These are phyloP conservation scores for Diarsia brunnea DNA, from an alignment of 2,888 invertebrate species.

Conservation along the genomic window DNA sequence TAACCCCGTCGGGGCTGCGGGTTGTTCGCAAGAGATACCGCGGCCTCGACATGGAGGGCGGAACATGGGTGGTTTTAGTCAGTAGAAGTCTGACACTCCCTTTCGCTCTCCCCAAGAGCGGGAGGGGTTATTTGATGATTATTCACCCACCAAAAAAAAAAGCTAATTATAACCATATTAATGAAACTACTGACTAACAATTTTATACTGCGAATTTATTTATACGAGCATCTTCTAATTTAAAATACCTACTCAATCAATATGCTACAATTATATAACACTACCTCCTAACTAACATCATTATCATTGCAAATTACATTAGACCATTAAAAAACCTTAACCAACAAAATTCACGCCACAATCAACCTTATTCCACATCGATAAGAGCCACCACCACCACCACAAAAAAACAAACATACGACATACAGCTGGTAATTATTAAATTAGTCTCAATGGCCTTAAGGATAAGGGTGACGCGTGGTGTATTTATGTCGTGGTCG, in stretches of 20 bases:
- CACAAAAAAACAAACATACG: conserved; percentile 8
- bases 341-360: neutral
- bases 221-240: neutral
- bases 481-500: conserved; percentile 45
- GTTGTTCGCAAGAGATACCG: no score
- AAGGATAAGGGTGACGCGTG: conserved; percentile 45
- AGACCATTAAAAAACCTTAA: conserved; percentile 12
- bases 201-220: neutral
- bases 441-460: conserved; percentile 34
- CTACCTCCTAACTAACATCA: neutral
- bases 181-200: no score
- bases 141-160: no score
- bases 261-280: conserved; percentile 30
- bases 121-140: no score
- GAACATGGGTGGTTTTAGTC: no score
- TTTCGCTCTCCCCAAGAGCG: no score
- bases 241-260: neutral
- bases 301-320: conserved; percentile 37
- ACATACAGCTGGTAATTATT: neutral
- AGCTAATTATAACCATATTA: no score
- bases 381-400: conserved; percentile 3
- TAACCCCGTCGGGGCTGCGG: no score
- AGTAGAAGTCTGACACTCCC: no score
- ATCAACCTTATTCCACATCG: conserved; percentile 17
- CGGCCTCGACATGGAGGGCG: no score